Conservation (phyloP, 1,140 invertebrate genomes). For the Nephila pilipes region DNA sequence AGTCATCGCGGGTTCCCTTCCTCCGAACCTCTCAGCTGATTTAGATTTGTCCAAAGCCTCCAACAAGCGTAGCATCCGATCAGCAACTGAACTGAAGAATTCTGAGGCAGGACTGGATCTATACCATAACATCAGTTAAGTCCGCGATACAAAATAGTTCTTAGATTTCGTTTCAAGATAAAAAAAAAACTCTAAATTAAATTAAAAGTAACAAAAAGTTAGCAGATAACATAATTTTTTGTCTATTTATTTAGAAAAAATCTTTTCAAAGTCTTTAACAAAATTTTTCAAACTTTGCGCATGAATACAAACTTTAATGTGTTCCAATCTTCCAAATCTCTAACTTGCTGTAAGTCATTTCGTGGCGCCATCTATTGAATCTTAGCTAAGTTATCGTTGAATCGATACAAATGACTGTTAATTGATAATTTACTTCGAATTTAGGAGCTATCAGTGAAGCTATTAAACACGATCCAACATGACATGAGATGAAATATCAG, state of each 20-base stretch:
- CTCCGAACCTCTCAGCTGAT: neutral
- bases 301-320: neutral
- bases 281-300: neutral
- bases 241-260: neutral
- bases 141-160: conserved; percentile 5
- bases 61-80: neutral
- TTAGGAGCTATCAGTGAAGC: too few relatives aligned
- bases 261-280: neutral
- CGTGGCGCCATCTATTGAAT: neutral
- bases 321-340: neutral
- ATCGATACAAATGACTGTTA: neutral
- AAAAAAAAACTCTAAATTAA: neutral
- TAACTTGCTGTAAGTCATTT: neutral
- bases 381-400: neutral
- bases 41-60: neutral
- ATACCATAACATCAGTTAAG: neutral
- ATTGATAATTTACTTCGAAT: neutral
- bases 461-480: too few relatives aligned
- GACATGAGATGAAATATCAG: too few relatives aligned
- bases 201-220: neutral
- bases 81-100: conserved; percentile 6
- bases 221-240: neutral
- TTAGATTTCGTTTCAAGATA: neutral
- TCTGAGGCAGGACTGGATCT: neutral
- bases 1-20: conserved; percentile 31